Conservation (phyloP, 2,888 invertebrate species). For the Camptogramma bilineatum region DNA sequence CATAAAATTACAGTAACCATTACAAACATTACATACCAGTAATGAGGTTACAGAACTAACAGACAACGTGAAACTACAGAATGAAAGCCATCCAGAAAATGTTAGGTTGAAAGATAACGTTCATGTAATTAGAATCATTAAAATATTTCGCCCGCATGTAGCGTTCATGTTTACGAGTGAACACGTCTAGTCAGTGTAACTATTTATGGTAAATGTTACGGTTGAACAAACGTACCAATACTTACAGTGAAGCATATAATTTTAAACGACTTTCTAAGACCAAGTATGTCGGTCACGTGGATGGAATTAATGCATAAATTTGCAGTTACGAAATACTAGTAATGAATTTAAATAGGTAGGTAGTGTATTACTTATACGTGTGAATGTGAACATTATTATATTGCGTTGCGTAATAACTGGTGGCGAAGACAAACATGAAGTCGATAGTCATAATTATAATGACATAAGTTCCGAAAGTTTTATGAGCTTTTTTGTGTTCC, state of each 20-base stretch:
- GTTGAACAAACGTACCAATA: conserved; percentile 55
- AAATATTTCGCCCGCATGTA: conserved; percentile 54
- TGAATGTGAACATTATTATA: conserved; percentile 19
- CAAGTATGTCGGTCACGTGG: conserved; percentile 34
- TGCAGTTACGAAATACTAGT: conserved; percentile 32
- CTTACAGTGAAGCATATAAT: conserved; percentile 57
- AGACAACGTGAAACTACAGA: background rate
- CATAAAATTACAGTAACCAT: too few species aligned
- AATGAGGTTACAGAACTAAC: conserved; percentile 6
- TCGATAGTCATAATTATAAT: conserved; percentile 17
- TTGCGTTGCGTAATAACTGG: conserved; percentile 28
- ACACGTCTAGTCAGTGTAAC: conserved; percentile 23
- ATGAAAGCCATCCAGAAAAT: conserved; percentile 14
- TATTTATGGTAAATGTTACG: conserved; percentile 53
- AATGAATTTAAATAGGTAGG: conserved; percentile 24
- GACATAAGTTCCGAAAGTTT: conserved; percentile 22
- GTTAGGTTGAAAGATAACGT: conserved; percentile 27
- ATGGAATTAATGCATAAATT: conserved; percentile 31
- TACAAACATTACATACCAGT: too few species aligned
- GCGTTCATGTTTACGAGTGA: conserved; percentile 34
- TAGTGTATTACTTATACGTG: conserved; percentile 25
- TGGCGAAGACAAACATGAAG: conserved; percentile 28
- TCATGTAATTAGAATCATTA: conserved; percentile 42
- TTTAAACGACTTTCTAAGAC: conserved; percentile 71
- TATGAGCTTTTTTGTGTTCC: conserved; percentile 17